These are phyloP conservation scores for Trichogramma pretiosum DNA, from an alignment of 1,140 invertebrate species.

Conservation along the genomic window DNA sequence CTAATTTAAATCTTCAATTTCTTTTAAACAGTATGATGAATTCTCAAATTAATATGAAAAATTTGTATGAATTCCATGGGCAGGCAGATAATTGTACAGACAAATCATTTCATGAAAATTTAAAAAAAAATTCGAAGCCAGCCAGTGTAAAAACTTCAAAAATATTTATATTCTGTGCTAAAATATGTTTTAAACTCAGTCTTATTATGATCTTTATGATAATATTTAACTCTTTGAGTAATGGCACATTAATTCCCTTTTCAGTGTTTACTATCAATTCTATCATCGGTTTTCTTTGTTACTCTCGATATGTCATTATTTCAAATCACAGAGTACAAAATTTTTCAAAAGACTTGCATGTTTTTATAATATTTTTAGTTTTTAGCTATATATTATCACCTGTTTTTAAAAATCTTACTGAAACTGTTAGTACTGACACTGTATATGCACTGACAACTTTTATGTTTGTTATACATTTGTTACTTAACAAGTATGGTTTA, in stretches of 20 bases:
- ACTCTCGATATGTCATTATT: conserved; percentile 45
- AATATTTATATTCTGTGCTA: conserved; percentile 59
- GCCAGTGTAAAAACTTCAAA: conserved; percentile 59
- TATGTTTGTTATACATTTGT: conserved; percentile 79
- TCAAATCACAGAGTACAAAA: conserved; percentile 30
- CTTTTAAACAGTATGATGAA: too few species aligned
- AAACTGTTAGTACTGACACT: conserved; percentile 92
- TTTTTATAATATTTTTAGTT: conserved; percentile 66
- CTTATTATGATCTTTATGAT: conserved; percentile 67
- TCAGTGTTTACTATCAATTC: conserved; percentile 50
- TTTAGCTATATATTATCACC: conserved; percentile 83
- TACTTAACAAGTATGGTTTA: conserved; percentile 87
- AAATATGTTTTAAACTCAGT: conserved; percentile 63
- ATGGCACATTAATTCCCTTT: conserved; percentile 56
- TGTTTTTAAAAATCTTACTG: conserved; percentile 86
- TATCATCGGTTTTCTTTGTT: conserved; percentile 46
- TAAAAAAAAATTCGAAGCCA: conserved; percentile 75
- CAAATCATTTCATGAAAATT: conserved; percentile 70
- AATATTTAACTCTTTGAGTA: conserved; percentile 65
- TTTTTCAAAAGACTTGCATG: conserved; percentile 54
- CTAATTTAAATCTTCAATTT: too few species aligned
- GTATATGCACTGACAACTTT: conserved; percentile 86
- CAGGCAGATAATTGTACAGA: conserved; percentile 91
- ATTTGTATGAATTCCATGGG: conserved; percentile 77
- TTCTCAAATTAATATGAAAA: conserved; percentile 65